Percentiles rank a stretch among this genome's conserved stretches.
These are phyloP conservation scores for Lipophrys pholis DNA, from an alignment of 2,113 vertebrate species.

Conservation along the genomic window DNA sequence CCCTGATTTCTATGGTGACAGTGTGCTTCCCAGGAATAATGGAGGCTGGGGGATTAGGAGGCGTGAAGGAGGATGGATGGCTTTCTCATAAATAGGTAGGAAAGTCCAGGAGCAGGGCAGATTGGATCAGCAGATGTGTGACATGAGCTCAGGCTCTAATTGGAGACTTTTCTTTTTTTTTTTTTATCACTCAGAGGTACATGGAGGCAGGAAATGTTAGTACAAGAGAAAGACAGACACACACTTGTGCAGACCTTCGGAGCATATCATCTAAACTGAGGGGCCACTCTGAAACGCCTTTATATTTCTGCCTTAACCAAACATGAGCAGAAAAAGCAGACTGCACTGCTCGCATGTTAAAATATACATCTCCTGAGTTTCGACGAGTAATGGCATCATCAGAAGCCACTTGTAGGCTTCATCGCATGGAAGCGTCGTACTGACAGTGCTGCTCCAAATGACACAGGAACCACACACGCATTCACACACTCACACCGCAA, in stretches of 20 bases:
- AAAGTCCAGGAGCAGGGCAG: conserved; percentile 79
- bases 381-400: conserved; percentile 59
- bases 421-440: conserved; percentile 40
- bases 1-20: conserved; percentile 85
- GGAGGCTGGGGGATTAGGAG: conserved; percentile 83
- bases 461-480: conserved; percentile 49
- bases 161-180: conserved; percentile 67
- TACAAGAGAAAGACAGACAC: conserved; percentile 37
- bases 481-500: conserved; percentile 53
- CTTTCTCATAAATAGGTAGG: conserved; percentile 86
- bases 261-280: conserved; percentile 43
- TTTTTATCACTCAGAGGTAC: conserved; percentile 55
- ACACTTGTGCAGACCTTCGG: conserved; percentile 34
- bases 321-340: conserved; percentile 3
- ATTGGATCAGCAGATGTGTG: conserved; percentile 84
- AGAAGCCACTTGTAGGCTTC: conserved; percentile 53
- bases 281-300: conserved; percentile 33
- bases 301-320: conserved; percentile 43
- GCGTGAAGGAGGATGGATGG: conserved; percentile 81
- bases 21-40: conserved; percentile 82
- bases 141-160: conserved; percentile 75
- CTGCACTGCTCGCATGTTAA: neutral
- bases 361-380: conserved; percentile 11
- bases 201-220: conserved; percentile 48
- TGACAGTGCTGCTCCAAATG: conserved; percentile 57